phyloP scores from a whole-genome alignment of 2,888 invertebrate genomes.

The Machimus atricapillus region DNA sequence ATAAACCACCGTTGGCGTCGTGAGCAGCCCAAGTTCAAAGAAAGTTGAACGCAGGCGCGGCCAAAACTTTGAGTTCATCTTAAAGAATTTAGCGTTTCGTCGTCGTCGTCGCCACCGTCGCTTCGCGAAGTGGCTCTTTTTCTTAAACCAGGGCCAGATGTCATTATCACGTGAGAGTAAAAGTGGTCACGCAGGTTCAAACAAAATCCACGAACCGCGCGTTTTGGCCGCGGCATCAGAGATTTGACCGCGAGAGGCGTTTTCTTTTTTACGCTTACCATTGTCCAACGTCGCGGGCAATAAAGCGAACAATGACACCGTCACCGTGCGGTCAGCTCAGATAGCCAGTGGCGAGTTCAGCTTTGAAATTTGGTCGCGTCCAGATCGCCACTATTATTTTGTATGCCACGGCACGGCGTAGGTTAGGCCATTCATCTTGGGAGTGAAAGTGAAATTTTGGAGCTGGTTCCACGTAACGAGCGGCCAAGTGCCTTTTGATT shows the following conservation, averaged over 20 bases:
- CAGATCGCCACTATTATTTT: not conserved
- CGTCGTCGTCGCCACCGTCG: not conserved
- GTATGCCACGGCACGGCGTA: not conserved
- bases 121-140: not conserved
- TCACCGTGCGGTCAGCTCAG: not conserved
- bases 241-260: not conserved
- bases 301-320: constrained; percentile 26
- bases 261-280: not conserved
- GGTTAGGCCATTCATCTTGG: constrained; percentile 17
- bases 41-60: not conserved
- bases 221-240: not conserved
- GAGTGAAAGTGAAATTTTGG: constrained; percentile 21
- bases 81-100: not conserved
- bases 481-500: not conserved
- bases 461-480: not conserved
- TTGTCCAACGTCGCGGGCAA: not conserved
- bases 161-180: constrained; percentile 35
- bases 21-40: constrained; percentile 12
- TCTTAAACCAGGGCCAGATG: constrained; percentile 30
- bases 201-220: not conserved
- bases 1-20: not conserved
- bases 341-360: not conserved
- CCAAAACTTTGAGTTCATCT: not conserved
- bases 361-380: not conserved
- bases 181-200: constrained; percentile 29